Evolutionary conservation across 2,797 vertebrate genomes (phyloP).

Genomic region (Sebastes trivittatus): DNA sequence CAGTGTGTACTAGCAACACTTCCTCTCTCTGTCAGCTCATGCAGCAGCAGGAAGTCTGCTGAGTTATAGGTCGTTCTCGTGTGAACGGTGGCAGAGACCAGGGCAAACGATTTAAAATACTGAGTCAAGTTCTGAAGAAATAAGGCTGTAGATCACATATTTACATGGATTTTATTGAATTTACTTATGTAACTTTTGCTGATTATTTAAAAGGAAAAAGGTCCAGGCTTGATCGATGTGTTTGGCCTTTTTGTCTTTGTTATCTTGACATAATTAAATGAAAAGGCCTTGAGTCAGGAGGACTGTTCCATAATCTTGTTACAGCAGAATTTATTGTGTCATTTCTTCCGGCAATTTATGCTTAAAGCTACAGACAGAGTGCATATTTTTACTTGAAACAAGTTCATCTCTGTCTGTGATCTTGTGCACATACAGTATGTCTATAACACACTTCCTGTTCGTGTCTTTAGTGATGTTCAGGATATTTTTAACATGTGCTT

Average conservation of each 20-base stretch:
- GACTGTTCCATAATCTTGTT: neutral
- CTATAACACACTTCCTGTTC: neutral
- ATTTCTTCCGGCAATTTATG: neutral
- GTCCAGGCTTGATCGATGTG: neutral
- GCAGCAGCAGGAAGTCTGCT: conserved; percentile 52
- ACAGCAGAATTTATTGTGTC: neutral
- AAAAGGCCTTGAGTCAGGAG: neutral
- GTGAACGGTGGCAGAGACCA: conserved; percentile 11
- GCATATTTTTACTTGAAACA: neutral
- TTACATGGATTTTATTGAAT: neutral
- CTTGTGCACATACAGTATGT: neutral
- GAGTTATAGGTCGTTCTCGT: conserved; percentile 20
- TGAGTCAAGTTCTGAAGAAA: neutral
- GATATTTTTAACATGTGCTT: neutral
- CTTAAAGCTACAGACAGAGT: neutral
- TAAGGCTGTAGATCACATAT: neutral
- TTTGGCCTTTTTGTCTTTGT: neutral
- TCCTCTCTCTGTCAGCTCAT: conserved; percentile 39
- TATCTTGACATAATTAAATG: neutral
- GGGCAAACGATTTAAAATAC: neutral
- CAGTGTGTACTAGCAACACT: conserved; percentile 42
- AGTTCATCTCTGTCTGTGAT: neutral
- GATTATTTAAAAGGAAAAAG: neutral
- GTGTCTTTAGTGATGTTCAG: neutral
- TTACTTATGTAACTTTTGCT: neutral